A percentile compares a stretch with the other conserved stretches of the same genome.
Conservation (phyloP, 2,888 invertebrate genomes). For the Leptinotarsa juncta region DNA sequence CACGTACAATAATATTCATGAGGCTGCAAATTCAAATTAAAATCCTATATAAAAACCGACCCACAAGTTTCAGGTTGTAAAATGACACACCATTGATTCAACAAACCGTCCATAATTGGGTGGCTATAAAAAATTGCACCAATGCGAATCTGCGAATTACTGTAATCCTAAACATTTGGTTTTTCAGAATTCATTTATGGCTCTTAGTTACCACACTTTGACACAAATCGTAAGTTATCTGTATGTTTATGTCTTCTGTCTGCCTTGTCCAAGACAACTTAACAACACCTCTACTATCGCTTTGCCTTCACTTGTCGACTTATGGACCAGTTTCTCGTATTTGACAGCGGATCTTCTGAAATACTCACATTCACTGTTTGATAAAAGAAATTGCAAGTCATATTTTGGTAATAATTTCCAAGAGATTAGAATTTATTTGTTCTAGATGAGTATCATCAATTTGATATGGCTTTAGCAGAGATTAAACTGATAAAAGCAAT, state of each 20-base stretch:
- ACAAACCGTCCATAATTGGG: neutral
- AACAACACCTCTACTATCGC: slow-evolving; percentile 17
- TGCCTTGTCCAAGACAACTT: slow-evolving; percentile 18
- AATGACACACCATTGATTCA: neutral
- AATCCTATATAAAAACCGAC: too few species aligned
- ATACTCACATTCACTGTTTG: too few species aligned
- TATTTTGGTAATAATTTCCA: too few species aligned
- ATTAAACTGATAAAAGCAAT: too few species aligned
- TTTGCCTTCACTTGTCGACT: slow-evolving; percentile 18
- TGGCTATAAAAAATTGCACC: slow-evolving; percentile 21
- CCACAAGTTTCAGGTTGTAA: neutral
- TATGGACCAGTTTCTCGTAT: too few species aligned
- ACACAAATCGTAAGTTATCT: slow-evolving; percentile 24
- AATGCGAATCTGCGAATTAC: slow-evolving; percentile 11
- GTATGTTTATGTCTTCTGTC: slow-evolving; percentile 18
- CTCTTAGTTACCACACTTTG: slow-evolving; percentile 5
- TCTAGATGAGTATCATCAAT: too few species aligned
- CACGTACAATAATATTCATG: neutral
- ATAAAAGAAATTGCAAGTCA: too few species aligned
- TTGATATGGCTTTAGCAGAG: too few species aligned
- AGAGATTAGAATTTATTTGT: too few species aligned
- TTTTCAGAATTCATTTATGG: slow-evolving; percentile 13
- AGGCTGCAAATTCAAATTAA: neutral
- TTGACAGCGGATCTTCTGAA: slow-evolving; percentile 23
- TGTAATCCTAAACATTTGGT: slow-evolving; percentile 22